Conservation (phyloP, 1,140 invertebrate species). For the Ceratoteleas bidentatus region DNA sequence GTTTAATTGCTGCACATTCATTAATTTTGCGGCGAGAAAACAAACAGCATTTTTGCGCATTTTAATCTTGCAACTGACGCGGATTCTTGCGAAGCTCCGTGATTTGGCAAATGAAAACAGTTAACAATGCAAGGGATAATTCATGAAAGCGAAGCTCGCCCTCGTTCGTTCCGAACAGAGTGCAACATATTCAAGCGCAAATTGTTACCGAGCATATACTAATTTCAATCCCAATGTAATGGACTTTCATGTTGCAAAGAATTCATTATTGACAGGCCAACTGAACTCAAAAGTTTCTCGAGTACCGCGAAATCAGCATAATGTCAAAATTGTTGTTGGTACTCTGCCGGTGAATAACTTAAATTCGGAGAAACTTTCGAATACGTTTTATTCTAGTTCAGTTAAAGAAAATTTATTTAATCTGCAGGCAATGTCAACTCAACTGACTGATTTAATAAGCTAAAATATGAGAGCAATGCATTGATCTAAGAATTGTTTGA, state of each 20-base stretch:
- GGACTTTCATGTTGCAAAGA: slow-evolving; percentile 4
- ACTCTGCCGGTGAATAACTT: slow-evolving; percentile 18
- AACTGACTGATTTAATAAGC: background rate
- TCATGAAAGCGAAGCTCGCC: background rate
- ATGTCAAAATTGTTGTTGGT: slow-evolving; percentile 27
- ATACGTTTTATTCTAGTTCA: slow-evolving; percentile 11
- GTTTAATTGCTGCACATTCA: slow-evolving; percentile 27
- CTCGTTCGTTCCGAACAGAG: background rate
- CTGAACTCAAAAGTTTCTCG: slow-evolving; percentile 17
- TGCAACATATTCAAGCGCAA: background rate
- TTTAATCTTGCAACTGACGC: slow-evolving; percentile 1
- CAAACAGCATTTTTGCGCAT: slow-evolving; percentile 3
- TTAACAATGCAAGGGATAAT: slow-evolving; percentile 6
- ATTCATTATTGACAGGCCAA: slow-evolving; percentile 8
- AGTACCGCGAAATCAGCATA: slow-evolving; percentile 19
- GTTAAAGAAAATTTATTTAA: slow-evolving; percentile 14
- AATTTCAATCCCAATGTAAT: slow-evolving; percentile 24
- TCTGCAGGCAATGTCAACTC: background rate
- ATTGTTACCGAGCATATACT: background rate
- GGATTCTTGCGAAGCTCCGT: background rate
- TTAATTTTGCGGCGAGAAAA: slow-evolving; percentile 21
- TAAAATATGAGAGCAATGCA: background rate
- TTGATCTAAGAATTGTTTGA: background rate
- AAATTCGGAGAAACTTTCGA: slow-evolving; percentile 11
- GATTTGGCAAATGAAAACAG: background rate